These are phyloP conservation scores for Lagocephalus sceleratus DNA, from an alignment of 2,797 vertebrate species.

Conservation along the genomic window DNA sequence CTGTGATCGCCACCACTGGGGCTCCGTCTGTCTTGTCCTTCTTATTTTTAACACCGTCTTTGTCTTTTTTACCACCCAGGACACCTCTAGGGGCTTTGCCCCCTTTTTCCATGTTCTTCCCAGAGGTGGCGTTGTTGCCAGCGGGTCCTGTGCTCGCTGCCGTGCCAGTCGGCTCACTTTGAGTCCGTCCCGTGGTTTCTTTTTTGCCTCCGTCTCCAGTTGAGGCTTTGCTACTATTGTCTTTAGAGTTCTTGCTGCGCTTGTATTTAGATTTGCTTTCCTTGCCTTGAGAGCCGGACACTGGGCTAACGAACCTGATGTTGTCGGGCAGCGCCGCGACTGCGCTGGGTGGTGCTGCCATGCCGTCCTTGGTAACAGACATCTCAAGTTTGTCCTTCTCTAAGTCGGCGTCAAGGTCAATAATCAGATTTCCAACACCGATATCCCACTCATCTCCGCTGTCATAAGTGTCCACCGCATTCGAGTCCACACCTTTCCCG, in stretches of 20 bases:
- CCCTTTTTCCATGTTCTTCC: slow-evolving; percentile 90
- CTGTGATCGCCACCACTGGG: slow-evolving; percentile 75
- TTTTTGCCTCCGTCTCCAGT: slow-evolving; percentile 89
- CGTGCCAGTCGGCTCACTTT: slow-evolving; percentile 81
- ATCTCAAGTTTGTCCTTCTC: slow-evolving; percentile 99
- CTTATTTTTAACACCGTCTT: slow-evolving; percentile 91
- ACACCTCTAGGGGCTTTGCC: slow-evolving; percentile 87
- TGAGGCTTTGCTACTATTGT: slow-evolving; percentile 89
- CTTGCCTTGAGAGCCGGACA: slow-evolving; percentile 95
- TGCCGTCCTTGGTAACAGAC: slow-evolving; percentile 96
- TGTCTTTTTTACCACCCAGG: slow-evolving; percentile 91
- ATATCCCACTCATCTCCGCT: slow-evolving; percentile 99
- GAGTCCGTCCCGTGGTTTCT: slow-evolving; percentile 87
- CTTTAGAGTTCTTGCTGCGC: slow-evolving; percentile 97
- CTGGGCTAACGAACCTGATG: slow-evolving; percentile 97
- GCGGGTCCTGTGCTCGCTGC: slow-evolving; percentile 73
- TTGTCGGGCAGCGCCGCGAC: slow-evolving; percentile 96
- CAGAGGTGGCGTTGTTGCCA: slow-evolving; percentile 69
- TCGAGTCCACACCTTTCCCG: slow-evolving; percentile 99
- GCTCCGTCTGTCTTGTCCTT: slow-evolving; percentile 92
- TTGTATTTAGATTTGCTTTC: slow-evolving; percentile 99
- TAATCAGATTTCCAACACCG: slow-evolving; percentile 99
- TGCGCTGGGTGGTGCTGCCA: slow-evolving; percentile 87
- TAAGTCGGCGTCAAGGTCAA: slow-evolving; percentile 99
- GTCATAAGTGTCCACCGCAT: slow-evolving; percentile 99